Conservation (phyloP, 2,888 invertebrate genomes). For the Diarsia mendica region DNA sequence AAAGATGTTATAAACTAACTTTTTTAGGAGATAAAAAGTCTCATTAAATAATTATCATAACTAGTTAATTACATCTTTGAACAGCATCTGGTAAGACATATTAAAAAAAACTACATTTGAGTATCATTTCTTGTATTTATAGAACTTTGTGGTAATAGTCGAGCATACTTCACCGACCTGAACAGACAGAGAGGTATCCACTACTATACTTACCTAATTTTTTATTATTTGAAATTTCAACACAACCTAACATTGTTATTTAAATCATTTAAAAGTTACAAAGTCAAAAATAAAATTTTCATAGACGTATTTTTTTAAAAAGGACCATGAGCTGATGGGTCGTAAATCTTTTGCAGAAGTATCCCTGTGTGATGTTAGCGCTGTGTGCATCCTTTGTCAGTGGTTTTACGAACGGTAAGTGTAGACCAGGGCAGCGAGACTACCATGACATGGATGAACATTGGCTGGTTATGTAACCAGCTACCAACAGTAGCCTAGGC, state of each 20-base stretch:
- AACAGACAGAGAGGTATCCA: slow-evolving; percentile 90
- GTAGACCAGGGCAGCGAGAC: slow-evolving; percentile 88
- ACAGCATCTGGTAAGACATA: slow-evolving; percentile 74
- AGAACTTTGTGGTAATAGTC: slow-evolving; percentile 91
- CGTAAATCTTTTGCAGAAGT: slow-evolving; percentile 95
- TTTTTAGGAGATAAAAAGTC: slow-evolving; percentile 1
- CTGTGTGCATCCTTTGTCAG: slow-evolving; percentile 92
- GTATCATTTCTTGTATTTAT: slow-evolving; percentile 91
- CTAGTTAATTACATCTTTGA: slow-evolving; percentile 78
- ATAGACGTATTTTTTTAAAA: slow-evolving; percentile 78
- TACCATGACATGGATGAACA: slow-evolving; percentile 80
- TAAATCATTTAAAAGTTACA: slow-evolving; percentile 50
- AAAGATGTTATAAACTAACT: slow-evolving; percentile 65
- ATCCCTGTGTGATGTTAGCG: slow-evolving; percentile 92
- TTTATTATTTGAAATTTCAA: slow-evolving; percentile 76
- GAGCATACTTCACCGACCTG: slow-evolving; percentile 91
- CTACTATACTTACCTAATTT: slow-evolving; percentile 86
- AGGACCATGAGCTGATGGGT: slow-evolving; percentile 92
- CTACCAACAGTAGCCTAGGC: slow-evolving; percentile 81
- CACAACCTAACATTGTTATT: slow-evolving; percentile 71
- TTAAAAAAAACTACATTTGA: slow-evolving; percentile 88
- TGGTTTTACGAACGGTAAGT: slow-evolving; percentile 92
- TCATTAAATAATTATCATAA: not conserved
- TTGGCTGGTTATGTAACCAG: slow-evolving; percentile 75
- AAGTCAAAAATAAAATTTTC: slow-evolving; percentile 63